Evolutionary conservation across 2,888 invertebrate species (phyloP).

Genomic region (Rhingia campestris): DNA sequence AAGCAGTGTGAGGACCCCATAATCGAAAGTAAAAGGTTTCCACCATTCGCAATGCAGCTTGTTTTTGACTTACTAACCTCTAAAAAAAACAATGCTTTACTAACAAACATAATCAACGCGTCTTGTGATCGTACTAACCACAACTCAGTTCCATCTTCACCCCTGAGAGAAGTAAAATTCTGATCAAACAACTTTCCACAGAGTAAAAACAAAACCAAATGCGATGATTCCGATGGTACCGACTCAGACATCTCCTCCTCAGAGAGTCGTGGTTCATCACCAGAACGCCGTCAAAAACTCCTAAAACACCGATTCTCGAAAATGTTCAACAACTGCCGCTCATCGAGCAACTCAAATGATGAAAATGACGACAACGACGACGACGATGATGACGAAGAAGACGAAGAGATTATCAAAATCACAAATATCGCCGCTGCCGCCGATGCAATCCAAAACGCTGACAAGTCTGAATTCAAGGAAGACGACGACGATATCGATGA

Average conservation of each 20-base stretch:
- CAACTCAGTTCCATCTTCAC: neutral
- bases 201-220: conserved; percentile 53
- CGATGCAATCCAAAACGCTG: conserved; percentile 14
- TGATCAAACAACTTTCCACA: conserved; percentile 45
- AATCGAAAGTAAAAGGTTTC: too few species aligned
- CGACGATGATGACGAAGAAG: conserved; percentile 75
- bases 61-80: too few species aligned
- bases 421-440: conserved; percentile 21
- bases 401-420: conserved; percentile 50
- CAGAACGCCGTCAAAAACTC: conserved; percentile 74
- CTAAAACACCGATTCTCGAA: conserved; percentile 77
- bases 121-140: conserved; percentile 20
- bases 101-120: too few species aligned
- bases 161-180: conserved; percentile 22
- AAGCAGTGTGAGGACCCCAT: too few species aligned
- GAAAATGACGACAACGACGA: conserved; percentile 79
- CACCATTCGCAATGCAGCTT: too few species aligned
- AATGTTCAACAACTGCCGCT: conserved; percentile 78
- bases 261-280: conserved; percentile 79
- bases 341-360: conserved; percentile 79
- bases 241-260: conserved; percentile 81
- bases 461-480: conserved; percentile 41
- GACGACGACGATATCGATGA: conserved; percentile 76
- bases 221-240: conserved; percentile 77
- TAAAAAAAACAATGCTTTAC: too few species aligned